Conservation (phyloP, 2,888 invertebrate genomes). For the Caenorhabditis becei region DNA sequence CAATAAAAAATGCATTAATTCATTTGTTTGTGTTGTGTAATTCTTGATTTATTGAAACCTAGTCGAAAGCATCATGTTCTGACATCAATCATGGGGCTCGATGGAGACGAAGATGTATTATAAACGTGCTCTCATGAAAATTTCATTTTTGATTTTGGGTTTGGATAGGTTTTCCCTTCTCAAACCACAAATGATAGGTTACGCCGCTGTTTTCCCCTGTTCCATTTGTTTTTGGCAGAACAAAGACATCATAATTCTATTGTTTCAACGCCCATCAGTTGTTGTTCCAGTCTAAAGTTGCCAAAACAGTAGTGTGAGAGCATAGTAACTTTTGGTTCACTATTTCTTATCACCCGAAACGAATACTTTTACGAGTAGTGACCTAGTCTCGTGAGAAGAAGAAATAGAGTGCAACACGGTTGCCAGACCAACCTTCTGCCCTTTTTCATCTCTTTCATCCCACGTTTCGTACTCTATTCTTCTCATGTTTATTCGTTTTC, state of each 20-base stretch:
- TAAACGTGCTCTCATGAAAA: not conserved
- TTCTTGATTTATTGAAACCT: slow-evolving; percentile 17
- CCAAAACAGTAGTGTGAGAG: not conserved
- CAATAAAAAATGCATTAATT: slow-evolving; percentile 6
- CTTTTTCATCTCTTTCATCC: not conserved
- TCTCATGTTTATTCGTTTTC: slow-evolving; percentile 49
- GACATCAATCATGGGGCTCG: no score
- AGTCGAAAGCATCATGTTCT: no score
- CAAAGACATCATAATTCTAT: slow-evolving; percentile 2
- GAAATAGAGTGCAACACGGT: not conserved
- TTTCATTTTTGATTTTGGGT: no score
- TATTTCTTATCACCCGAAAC: not conserved
- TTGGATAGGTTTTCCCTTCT: no score
- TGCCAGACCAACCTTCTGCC: not conserved
- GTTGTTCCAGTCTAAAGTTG: not conserved
- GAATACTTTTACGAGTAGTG: not conserved
- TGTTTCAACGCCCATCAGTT: not conserved
- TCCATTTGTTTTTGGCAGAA: not conserved
- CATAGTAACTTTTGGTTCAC: not conserved
- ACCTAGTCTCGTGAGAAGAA: not conserved
- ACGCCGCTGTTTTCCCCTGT: not conserved
- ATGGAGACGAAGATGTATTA: slow-evolving; percentile 8
- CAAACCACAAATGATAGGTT: no score
- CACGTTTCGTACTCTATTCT: slow-evolving; percentile 23
- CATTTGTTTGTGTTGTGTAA: slow-evolving; percentile 8